A percentile compares a stretch with the other conserved stretches of the same genome.
phyloP scores from a whole-genome alignment of 1,140 invertebrate genomes.

The Drusus annulatus region DNA sequence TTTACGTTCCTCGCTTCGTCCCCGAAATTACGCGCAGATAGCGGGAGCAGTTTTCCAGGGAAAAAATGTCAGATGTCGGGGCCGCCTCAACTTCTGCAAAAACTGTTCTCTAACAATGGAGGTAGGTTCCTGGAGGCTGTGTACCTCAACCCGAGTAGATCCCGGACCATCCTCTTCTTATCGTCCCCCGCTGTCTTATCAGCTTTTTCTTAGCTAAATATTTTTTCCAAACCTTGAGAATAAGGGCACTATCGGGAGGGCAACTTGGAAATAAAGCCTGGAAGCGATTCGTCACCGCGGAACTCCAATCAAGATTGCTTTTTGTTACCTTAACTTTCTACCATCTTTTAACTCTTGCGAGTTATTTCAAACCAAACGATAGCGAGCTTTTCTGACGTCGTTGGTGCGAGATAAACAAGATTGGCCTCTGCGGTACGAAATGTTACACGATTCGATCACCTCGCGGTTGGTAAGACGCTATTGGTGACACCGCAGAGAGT shows the following conservation, averaged over 20 bases:
- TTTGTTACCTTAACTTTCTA: constrained; percentile 33
- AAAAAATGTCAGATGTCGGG: not conserved
- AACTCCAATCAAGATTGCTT: constrained; percentile 39
- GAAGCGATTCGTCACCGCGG: constrained; percentile 44
- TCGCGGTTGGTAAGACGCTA: too few relatives aligned
- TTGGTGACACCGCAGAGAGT: too few relatives aligned
- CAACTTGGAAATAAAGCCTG: constrained; percentile 31
- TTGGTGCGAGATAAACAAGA: too few relatives aligned
- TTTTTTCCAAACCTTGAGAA: constrained; percentile 36
- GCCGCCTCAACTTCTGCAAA: not conserved
- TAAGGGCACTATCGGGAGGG: constrained; percentile 23
- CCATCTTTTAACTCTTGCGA: constrained; percentile 37
- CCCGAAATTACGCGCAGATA: constrained; percentile 3
- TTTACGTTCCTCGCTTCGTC: constrained; percentile 1
- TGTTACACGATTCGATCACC: too few relatives aligned
- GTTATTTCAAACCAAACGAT: constrained; percentile 9
- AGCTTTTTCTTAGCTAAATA: constrained; percentile 34
- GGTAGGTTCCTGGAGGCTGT: not conserved
- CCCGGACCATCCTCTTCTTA: constrained; percentile 26
- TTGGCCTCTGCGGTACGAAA: too few relatives aligned
- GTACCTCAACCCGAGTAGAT: constrained; percentile 20
- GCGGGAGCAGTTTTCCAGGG: not conserved
- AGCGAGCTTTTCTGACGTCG: not conserved
- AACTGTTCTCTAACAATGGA: too few relatives aligned
- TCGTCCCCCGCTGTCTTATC: constrained; percentile 41